Evolutionary conservation across 2,797 vertebrate species (phyloP), one percentile per base, ranked within the genome.

Genomic region (Tragelaphus oryx): DNA sequence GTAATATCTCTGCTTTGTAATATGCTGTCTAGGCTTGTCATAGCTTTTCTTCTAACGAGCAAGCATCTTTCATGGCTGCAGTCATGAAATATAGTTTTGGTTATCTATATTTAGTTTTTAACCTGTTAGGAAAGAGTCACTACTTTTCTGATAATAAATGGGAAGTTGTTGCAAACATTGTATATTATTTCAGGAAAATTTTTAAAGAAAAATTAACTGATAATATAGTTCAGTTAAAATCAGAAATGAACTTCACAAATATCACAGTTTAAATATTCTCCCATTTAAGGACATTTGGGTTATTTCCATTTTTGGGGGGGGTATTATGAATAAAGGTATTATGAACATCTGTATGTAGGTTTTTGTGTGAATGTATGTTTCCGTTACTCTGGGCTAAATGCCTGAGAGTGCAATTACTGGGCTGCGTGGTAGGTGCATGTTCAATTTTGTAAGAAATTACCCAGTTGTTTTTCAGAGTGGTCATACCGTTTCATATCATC

Each of bases 151-250:
- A 60, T 71, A 48, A 52, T 28, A 50, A 84, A 92, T 18, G n/a
- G 48, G 26, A 94, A 94, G 78, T 57, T 86, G 54, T 87, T 84
- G 46, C 30, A 79, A 91, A 81, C 41, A n/a, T 60, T 79, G 20
- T 89, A 37, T 14, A 65, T 28, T 68, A 78, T 86, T 92, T 84
- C 71, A 88, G 89, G 28, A 89, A 93, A 82, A 18, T 48, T 94
- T 81, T 30, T 41, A 68, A 81, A 91, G 65, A 89, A 62, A 89
- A 75, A 44, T 46, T 48, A 74, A 91, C 50, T 65, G 28, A n/a
- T 55, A 9, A 44, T 80, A 11, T 89, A 24, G 17, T 93, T 93
- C 44, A 85, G 30, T 78, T 93, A 89, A 74, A 95, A 80, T 89
- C 10, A 75, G 30, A 90, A 80, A 80, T 60, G 33, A 86, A 81